Base-by-base conservation (phyloP, 1,140 invertebrate genomes). In the Chionoecetes opilio region DNA sequence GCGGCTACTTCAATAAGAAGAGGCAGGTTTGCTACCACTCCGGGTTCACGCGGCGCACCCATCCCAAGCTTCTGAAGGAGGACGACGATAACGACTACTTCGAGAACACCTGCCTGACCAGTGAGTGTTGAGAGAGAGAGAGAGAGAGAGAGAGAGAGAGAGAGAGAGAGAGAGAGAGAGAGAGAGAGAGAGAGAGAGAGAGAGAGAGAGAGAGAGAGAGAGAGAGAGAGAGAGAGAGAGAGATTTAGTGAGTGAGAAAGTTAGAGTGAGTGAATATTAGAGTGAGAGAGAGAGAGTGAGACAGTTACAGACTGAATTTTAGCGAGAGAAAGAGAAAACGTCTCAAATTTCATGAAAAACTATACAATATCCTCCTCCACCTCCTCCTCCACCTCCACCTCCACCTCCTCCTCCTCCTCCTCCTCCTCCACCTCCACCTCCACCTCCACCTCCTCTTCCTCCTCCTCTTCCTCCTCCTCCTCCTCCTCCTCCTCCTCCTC, bases 91-190 rank as follows among this genome's bases (percentile, higher is more conserved):
- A 98, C 0, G 99, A 99, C 97, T 99, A 99, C 97, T 97, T 99
- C 96, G 99, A 99, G 97, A 99, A 99, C 96, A 98, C 98, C 75
- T 99, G 99, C 97, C 97, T 99, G 0, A 99, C 98, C 97, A 98
- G 98, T 99, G 97, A 97, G 96, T 96, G 9, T 86, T 92, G 53
- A 26, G 26, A 84, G 31, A 26, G n/a, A 84, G 26, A 26, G 26
- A 84, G 82, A 26, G 82, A 84, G 31, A n/a, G 31, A 26, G 82
- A 29, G 31, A 84, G 26, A 32, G 26, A 8, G 82, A 9, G 26
- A 26, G 31, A 84, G 31, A 84, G 82, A 32, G 8, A 84, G 82
- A 32, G 26, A 84, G 82, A 26, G n/a, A 84, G 82, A 32, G 26
- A 84, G 82, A 0, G 63, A 75, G n/a, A n/a, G 63, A n/a, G 63